A percentile compares a stretch with the other conserved stretches of the same genome.
Evolutionary conservation across 2,888 invertebrate genomes (phyloP).

Genomic region (Agrotis clavis): DNA sequence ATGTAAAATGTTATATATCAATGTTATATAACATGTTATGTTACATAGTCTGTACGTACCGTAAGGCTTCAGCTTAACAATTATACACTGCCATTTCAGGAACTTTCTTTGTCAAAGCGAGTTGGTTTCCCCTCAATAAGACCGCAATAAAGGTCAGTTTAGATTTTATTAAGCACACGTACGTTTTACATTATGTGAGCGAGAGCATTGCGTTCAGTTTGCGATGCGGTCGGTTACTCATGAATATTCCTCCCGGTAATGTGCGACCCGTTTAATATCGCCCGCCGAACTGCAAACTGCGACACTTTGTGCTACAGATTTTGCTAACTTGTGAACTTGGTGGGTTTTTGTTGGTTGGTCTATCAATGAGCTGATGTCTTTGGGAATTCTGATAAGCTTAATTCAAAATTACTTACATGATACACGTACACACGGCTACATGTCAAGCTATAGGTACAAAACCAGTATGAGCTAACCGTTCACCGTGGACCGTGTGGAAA

Average conservation of each 20-base stretch:
- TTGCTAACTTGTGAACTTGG: slow-evolving; percentile 56
- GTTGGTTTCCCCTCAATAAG: neutral
- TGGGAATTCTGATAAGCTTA: slow-evolving; percentile 1
- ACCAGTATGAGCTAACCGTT: too few relatives aligned
- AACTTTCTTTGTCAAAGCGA: neutral
- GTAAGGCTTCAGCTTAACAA: too few relatives aligned
- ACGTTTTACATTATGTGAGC: slow-evolving; percentile 51
- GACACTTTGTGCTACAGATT: slow-evolving; percentile 65
- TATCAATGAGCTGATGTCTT: slow-evolving; percentile 35
- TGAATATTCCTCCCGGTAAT: slow-evolving; percentile 77
- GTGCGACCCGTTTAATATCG: slow-evolving; percentile 71
- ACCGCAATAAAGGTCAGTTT: slow-evolving; percentile 15
- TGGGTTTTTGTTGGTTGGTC: slow-evolving; percentile 39
- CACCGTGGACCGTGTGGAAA: too few relatives aligned
- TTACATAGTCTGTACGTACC: too few relatives aligned
- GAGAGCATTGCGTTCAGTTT: slow-evolving; percentile 56
- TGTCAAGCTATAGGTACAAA: too few relatives aligned
- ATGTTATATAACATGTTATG: too few relatives aligned
- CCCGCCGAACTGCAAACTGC: slow-evolving; percentile 60
- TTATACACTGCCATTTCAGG: too few relatives aligned
- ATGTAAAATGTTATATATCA: too few relatives aligned
- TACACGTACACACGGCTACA: too few relatives aligned
- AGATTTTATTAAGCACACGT: slow-evolving; percentile 34
- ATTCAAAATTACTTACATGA: neutral
- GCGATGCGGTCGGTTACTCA: slow-evolving; percentile 71